Percentiles rank a stretch among this genome's conserved stretches.
These are phyloP conservation scores for Neoniphon sammara DNA, from an alignment of 2,797 vertebrate genomes.

Conservation along the genomic window DNA sequence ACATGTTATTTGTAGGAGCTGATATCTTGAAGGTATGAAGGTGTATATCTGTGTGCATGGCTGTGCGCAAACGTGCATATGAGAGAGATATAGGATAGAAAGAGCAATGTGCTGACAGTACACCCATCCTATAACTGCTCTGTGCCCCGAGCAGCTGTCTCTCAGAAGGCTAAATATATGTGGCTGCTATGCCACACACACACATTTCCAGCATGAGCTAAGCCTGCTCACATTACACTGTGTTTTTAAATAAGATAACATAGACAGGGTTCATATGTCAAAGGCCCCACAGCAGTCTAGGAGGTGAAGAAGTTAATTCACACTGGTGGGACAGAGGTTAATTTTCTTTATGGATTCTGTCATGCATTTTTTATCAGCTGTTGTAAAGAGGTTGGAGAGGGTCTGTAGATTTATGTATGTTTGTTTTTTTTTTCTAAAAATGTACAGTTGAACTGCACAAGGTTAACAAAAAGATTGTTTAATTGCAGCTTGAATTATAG, in stretches of 20 bases:
- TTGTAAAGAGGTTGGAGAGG: constrained; percentile 9
- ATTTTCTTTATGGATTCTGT: constrained; percentile 70
- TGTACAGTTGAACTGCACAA: not conserved
- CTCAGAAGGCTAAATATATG: constrained; percentile 72
- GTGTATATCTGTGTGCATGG: constrained; percentile 1
- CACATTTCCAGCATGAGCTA: constrained; percentile 34
- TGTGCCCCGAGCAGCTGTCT: constrained; percentile 63
- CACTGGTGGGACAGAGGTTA: constrained; percentile 24
- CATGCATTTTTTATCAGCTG: constrained; percentile 59
- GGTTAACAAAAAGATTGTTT: no score
- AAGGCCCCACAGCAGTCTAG: constrained; percentile 19
- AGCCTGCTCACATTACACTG: constrained; percentile 68
- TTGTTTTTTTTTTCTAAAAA: not conserved
- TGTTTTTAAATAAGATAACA: constrained; percentile 73
- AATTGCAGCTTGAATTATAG: no score
- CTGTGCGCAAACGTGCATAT: not conserved
- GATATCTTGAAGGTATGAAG: not conserved
- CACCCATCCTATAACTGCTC: constrained; percentile 47
- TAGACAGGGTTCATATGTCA: constrained; percentile 60
- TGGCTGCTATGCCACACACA: constrained; percentile 39
- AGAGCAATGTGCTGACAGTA: constrained; percentile 56
- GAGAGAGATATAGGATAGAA: not conserved
- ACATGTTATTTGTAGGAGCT: not conserved
- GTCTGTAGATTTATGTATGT: constrained; percentile 1
- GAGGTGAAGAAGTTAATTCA: constrained; percentile 38